Evolutionary conservation across 2,888 invertebrate genomes (phyloP).

Genomic region (Arge pagana): DNA sequence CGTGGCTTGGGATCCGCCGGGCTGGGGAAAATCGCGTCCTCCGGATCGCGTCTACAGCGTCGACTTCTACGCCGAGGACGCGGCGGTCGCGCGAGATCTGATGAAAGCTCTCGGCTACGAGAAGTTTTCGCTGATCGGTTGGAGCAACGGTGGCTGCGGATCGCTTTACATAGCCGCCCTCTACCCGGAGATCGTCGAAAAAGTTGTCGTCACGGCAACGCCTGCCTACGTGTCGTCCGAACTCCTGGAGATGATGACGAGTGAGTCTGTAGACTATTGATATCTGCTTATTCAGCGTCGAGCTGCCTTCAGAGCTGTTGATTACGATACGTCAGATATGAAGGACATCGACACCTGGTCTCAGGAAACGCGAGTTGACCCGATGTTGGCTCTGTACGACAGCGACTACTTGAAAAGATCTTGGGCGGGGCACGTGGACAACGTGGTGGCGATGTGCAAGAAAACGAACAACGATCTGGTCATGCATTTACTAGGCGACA

Average conservation of each 20-base stretch:
- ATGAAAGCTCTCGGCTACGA: slow-evolving; percentile 72
- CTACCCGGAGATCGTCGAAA: slow-evolving; percentile 69
- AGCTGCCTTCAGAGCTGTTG: too few species aligned
- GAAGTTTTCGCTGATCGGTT: slow-evolving; percentile 80
- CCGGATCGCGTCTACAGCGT: slow-evolving; percentile 72
- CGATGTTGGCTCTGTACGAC: slow-evolving; percentile 76
- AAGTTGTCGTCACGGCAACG: slow-evolving; percentile 77
- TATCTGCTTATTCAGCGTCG: too few species aligned
- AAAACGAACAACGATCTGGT: slow-evolving; percentile 75
- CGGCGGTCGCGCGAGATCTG: slow-evolving; percentile 69
- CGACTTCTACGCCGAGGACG: slow-evolving; percentile 78
- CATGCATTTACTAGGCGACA: slow-evolving; percentile 64
- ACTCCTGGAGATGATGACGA: slow-evolving; percentile 67
- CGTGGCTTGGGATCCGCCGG: slow-evolving; percentile 83
- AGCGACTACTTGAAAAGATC: slow-evolving; percentile 69
- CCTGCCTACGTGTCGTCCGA: slow-evolving; percentile 74
- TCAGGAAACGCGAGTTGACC: slow-evolving; percentile 72
- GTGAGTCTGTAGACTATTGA: slow-evolving; percentile 63
- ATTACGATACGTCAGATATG: slow-evolving; percentile 61
- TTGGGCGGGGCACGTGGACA: slow-evolving; percentile 77
- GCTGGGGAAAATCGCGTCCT: slow-evolving; percentile 83
- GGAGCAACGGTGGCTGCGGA: slow-evolving; percentile 88
- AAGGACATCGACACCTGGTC: slow-evolving; percentile 80
- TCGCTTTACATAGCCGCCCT: slow-evolving; percentile 77
- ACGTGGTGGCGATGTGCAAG: slow-evolving; percentile 63